phyloP scores from a whole-genome alignment of 92 coral and sea anemone species.

The Phymanthus crucifer region DNA sequence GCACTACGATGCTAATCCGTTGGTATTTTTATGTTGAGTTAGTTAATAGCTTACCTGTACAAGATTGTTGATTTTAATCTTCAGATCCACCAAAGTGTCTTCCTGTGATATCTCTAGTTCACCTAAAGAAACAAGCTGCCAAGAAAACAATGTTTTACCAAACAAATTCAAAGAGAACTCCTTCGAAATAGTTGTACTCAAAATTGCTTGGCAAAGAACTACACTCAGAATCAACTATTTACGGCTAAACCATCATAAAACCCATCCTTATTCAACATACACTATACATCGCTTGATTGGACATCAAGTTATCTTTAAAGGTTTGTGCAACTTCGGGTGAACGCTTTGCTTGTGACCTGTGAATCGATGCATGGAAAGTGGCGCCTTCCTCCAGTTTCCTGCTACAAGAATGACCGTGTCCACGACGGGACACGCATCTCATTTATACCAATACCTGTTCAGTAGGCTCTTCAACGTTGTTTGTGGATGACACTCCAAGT shows the following conservation, averaged over 20 bases:
- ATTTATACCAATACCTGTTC: conserved; percentile 16
- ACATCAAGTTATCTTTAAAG: no score
- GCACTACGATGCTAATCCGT: no score
- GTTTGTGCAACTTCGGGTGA: no score
- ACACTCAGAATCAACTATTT: neutral
- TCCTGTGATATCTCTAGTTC: conserved; percentile 76
- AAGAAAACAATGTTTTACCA: neutral
- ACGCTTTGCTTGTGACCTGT: no score
- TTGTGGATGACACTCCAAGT: conserved; percentile 26
- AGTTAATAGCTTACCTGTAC: conserved; percentile 61
- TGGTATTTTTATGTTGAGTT: no score
- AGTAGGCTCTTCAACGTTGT: neutral
- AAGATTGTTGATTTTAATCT: conserved; percentile 52
- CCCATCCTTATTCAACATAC: no score
- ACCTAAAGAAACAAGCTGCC: conserved; percentile 30
- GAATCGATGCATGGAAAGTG: no score
- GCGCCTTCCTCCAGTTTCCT: neutral
- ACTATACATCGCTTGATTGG: no score
- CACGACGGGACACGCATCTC: neutral
- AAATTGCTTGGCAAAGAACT: neutral
- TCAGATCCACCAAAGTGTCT: conserved; percentile 56
- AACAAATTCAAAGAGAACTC: no score
- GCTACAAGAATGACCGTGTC: no score
- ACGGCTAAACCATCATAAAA: no score
- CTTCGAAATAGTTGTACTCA: no score